Base-by-base conservation (phyloP, 2,888 invertebrate genomes). In the Drosophila borealis region DNA sequence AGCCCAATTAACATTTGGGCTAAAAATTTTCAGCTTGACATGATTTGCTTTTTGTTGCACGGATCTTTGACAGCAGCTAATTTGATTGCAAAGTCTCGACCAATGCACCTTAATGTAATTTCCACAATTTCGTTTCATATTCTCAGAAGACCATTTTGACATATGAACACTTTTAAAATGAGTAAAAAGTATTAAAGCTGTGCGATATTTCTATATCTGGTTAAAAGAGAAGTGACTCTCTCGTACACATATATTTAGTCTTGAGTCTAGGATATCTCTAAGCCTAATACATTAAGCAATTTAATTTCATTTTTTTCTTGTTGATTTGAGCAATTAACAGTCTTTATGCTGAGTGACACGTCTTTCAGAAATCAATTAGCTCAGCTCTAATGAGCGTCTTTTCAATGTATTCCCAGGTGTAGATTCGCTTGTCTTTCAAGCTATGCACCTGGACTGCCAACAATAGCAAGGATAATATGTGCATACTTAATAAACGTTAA, bases 1-100 rank as follows among this genome's bases (percentile, higher is more conserved):
- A 82, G 80, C 86, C 83, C 83, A 84, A 84, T 84, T 84, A 84
- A 84, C 88, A 84, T 84, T 85, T 85, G 61, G 70, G 66, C 81
- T 82, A 59, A 61, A 67, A 53, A 77, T 77, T 62, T 82, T 76
- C 74, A 46, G 66, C 70, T 70, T 53, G 66, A 77, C 49, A 46
- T 54, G 74, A 46, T 64, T 74, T 63, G 64, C 49, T 46, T 68
- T 45, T 49, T 61, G 74, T 62, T 63, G 66, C 55, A 65, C 34
- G 19, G n/a, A 11, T 29, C 54, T 60, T 73, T 54, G 65, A 37
- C 50, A 48, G 54, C 50, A 36, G 10, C 57, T 87, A 78, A 81
- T 75, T 81, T 78, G 71, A 76, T 80, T 65, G 61, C 45, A 14
- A 53, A 67, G 66, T 60, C 65, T 45, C 45, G 55, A 56, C 59